A percentile compares a stretch with the other conserved stretches of the same genome.
phyloP scores from a whole-genome alignment of 2,888 invertebrate genomes.

The Hemistola chrysoprasaria region DNA sequence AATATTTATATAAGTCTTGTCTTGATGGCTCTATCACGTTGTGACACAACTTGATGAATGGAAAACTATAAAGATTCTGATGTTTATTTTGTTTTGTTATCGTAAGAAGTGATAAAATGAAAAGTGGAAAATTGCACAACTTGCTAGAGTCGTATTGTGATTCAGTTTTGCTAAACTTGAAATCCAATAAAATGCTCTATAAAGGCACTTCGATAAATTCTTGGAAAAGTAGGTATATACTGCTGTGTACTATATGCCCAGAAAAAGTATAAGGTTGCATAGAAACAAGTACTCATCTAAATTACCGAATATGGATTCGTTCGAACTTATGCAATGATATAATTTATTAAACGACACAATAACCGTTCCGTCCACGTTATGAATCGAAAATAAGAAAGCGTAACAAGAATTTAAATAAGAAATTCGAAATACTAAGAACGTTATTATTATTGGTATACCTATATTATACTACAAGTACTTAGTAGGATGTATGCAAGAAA shows the following conservation, averaged over 20 bases:
- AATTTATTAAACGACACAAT: slow-evolving; percentile 15
- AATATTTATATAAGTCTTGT: no score
- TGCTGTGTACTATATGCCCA: no score
- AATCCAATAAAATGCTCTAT: no score
- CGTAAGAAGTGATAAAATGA: not conserved
- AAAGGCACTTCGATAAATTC: no score
- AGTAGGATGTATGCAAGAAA: slow-evolving; percentile 55
- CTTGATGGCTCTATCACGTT: no score
- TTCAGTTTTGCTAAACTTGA: no score
- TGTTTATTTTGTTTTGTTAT: slow-evolving; percentile 2
- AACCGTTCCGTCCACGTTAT: slow-evolving; percentile 40
- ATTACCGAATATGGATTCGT: no score
- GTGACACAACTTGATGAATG: not conserved
- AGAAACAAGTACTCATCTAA: no score
- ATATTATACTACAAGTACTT: no score
- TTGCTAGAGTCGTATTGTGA: not conserved
- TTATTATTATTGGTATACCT: slow-evolving; percentile 54
- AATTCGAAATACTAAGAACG: slow-evolving; percentile 42
- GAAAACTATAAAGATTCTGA: not conserved
- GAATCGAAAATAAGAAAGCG: slow-evolving; percentile 67
- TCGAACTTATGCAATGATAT: slow-evolving; percentile 13
- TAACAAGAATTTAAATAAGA: slow-evolving; percentile 59
- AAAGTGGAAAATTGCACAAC: not conserved
- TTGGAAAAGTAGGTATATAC: no score
- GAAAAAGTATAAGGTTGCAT: no score